These are phyloP conservation scores for Mamestra configurata DNA, from an alignment of 1,140 invertebrate genomes.

Conservation along the genomic window DNA sequence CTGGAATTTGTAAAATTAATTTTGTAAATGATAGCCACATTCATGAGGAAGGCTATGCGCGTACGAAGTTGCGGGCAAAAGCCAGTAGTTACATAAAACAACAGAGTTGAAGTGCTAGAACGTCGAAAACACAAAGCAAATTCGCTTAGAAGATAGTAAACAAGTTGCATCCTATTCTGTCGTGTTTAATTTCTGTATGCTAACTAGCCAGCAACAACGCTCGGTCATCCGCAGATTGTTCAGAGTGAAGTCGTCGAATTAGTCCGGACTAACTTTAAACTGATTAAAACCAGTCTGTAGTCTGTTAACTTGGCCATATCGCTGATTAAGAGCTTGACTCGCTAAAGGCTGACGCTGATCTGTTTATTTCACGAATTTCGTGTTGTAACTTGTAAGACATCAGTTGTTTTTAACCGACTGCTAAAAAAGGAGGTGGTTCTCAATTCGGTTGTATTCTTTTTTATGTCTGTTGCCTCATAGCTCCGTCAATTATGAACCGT, in stretches of 20 bases:
- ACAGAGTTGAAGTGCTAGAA: slow-evolving; percentile 12
- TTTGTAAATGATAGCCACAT: too few species aligned
- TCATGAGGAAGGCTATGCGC: too few species aligned
- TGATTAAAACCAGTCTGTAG: background rate
- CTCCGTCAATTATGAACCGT: too few species aligned
- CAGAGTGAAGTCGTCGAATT: background rate
- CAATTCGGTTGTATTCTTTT: too few species aligned
- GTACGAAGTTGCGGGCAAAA: background rate
- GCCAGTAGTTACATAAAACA: background rate
- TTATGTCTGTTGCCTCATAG: too few species aligned
- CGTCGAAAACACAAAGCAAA: background rate
- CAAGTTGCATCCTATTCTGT: slow-evolving; percentile 1
- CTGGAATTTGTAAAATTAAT: too few species aligned
- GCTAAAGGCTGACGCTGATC: too few species aligned
- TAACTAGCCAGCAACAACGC: background rate
- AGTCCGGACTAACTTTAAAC: background rate
- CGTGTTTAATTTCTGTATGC: background rate
- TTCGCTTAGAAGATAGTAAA: background rate
- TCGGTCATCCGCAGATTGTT: background rate
- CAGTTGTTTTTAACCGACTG: too few species aligned
- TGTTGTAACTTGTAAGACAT: too few species aligned
- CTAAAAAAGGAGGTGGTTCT: too few species aligned
- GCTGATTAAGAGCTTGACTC: background rate
- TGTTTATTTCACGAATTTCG: too few species aligned
- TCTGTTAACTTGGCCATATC: background rate